phyloP scores from a whole-genome alignment of 2,888 invertebrate genomes.

The Meghimatium bilineatum region DNA sequence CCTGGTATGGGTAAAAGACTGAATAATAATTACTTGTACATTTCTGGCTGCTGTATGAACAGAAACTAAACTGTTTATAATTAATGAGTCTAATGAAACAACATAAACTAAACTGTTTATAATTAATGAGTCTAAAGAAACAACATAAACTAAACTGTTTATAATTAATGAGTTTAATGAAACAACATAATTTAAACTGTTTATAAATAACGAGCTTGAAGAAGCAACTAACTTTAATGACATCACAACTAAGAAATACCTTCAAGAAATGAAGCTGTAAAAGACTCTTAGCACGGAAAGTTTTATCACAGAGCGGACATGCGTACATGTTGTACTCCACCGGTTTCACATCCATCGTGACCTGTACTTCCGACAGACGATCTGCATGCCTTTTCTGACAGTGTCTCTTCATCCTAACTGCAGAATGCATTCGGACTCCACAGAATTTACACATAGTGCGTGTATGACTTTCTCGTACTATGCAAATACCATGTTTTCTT shows the following conservation, averaged over 20 bases:
- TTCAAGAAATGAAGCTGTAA: slow-evolving; percentile 48
- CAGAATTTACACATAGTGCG: slow-evolving; percentile 69
- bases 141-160: too few species aligned
- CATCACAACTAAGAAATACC: neutral
- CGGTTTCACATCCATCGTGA: slow-evolving; percentile 51
- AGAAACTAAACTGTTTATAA: too few species aligned
- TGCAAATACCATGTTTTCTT: slow-evolving; percentile 57
- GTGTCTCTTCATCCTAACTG: slow-evolving; percentile 65
- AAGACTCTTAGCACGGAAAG: slow-evolving; percentile 43
- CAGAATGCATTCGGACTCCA: slow-evolving; percentile 64
- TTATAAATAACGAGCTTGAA: too few species aligned
- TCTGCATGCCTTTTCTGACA: slow-evolving; percentile 62
- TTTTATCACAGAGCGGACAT: slow-evolving; percentile 55
- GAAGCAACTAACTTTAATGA: neutral
- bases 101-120: too few species aligned
- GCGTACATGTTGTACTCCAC: slow-evolving; percentile 56
- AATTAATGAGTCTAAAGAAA: too few species aligned
- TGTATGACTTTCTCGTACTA: slow-evolving; percentile 69
- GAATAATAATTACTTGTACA: too few species aligned
- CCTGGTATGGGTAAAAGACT: too few species aligned
- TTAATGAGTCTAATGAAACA: too few species aligned
- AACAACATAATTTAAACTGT: too few species aligned
- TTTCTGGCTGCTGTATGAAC: too few species aligned
- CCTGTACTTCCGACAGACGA: slow-evolving; percentile 50
- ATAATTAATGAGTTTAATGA: too few species aligned